Base-by-base conservation (phyloP, 1,140 invertebrate species). In the Antheraea mylitta region DNA sequence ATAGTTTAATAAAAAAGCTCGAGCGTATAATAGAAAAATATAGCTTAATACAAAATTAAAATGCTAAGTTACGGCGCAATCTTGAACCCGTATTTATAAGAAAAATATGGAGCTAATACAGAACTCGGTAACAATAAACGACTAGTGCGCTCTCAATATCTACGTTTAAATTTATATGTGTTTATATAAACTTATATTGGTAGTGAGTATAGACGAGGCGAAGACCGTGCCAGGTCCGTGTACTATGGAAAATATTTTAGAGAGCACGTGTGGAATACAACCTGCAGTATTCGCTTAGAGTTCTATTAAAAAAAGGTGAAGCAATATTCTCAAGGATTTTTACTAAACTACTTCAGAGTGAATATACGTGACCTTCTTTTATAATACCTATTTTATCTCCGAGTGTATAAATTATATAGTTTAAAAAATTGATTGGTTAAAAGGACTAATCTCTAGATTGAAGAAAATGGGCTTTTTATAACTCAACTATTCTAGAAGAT, bases 21-120 rank as follows among this genome's bases (percentile, higher is more conserved):
- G 10, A 53, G 11, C 9, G 16, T 53, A n/a, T 53, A 53, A 53
- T 53, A 53, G 45, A 53, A 53, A 53, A 53, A 53, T n/a, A 53
- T 53, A 53, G 45, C 45, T 53, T 53, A 53, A 53, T 53, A 53
- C 45, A 53, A 53, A 53, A 53, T 53, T 53, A 53, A 53, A 53
- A 53, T 16, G 45, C 11, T 53, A 53, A 53, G 45, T 53, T 53
- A 53, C 45, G 45, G 16, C 45, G 45, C 16, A 53, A 53, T 53
- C 45, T 53, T 53, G 16, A 53, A 13, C 11, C 45, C 45, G 45
- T 53, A n/a, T 53, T 53, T 53, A 53, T 1, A 53, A n/a, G 45
- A 13, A 53, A 53, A 53, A 53, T 53, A 53, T 53, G 45, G 13
- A 53, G 45, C 45, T 53, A 53, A 53, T 53, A 53, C 11, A 13